A percentile compares a stretch with the other conserved stretches of the same genome.
Evolutionary conservation across 2,888 invertebrate species (phyloP).

Genomic region (Dicyrtoma fusca): DNA sequence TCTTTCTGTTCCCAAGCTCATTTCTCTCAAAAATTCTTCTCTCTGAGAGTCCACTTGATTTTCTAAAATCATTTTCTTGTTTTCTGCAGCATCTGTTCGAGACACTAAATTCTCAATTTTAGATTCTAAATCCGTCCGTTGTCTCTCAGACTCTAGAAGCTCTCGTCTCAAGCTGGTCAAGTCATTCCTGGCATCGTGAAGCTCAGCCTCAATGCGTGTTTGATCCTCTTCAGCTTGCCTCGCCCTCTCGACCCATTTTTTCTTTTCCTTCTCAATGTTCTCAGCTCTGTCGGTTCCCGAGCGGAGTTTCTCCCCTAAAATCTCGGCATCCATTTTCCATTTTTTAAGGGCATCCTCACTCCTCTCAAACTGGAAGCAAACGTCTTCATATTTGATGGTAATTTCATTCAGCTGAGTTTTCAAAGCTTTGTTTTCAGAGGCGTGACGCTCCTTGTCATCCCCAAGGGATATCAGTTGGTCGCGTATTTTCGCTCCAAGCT

Average conservation of each 20-base stretch:
- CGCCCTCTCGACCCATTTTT: slow-evolving; percentile 77
- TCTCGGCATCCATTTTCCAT: slow-evolving; percentile 82
- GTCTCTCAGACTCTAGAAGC: slow-evolving; percentile 53
- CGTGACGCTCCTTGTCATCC: slow-evolving; percentile 52
- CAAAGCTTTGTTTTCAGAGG: slow-evolving; percentile 50
- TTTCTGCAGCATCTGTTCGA: slow-evolving; percentile 52
- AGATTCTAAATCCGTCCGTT: slow-evolving; percentile 52
- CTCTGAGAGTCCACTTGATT: slow-evolving; percentile 53
- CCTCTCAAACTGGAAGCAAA: slow-evolving; percentile 53
- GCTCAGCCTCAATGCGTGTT: slow-evolving; percentile 80
- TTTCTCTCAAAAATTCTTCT: slow-evolving; percentile 54
- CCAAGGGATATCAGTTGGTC: slow-evolving; percentile 49
- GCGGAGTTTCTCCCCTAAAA: slow-evolving; percentile 71
- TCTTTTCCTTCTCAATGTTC: slow-evolving; percentile 78
- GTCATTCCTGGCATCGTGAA: slow-evolving; percentile 82
- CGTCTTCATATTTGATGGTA: slow-evolving; percentile 51
- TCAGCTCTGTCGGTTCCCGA: slow-evolving; percentile 61
- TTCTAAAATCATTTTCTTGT: slow-evolving; percentile 50
- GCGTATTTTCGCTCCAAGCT: slow-evolving; percentile 49
- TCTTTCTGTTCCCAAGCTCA: slow-evolving; percentile 52
- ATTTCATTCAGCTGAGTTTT: slow-evolving; percentile 50
- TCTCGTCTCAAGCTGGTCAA: slow-evolving; percentile 61
- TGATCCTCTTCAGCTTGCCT: slow-evolving; percentile 84
- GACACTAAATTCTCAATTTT: slow-evolving; percentile 51
- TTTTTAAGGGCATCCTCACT: slow-evolving; percentile 80